Evolutionary conservation across 2,797 vertebrate species (phyloP).

Genomic region (Lycodopsis pacificus): DNA sequence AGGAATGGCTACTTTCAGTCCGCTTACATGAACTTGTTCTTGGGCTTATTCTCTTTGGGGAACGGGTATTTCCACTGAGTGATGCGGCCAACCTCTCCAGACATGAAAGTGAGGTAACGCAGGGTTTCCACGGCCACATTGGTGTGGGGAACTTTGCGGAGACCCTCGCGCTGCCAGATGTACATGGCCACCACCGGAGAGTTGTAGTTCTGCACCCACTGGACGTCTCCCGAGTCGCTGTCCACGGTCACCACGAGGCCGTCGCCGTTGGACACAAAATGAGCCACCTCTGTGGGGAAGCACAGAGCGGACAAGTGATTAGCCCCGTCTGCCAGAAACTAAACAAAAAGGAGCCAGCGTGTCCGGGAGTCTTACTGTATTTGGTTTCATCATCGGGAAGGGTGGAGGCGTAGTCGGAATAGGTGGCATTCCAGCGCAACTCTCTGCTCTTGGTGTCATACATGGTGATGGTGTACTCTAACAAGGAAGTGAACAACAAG

Average conservation of each 20-base stretch:
- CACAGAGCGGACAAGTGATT: background rate
- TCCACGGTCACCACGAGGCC: slow-evolving; percentile 98
- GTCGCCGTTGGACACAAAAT: slow-evolving; percentile 97
- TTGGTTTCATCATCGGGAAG: slow-evolving; percentile 92
- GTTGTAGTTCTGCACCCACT: slow-evolving; percentile 97
- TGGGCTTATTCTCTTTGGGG: slow-evolving; percentile 93
- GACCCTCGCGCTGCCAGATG: slow-evolving; percentile 95
- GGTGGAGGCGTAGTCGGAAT: slow-evolving; percentile 95
- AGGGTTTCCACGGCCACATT: slow-evolving; percentile 96
- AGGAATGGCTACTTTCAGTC: background rate
- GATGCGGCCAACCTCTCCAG: slow-evolving; percentile 95
- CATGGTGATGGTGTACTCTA: slow-evolving; percentile 99
- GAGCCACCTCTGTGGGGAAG: slow-evolving; percentile 89
- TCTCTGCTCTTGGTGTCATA: slow-evolving; percentile 98
- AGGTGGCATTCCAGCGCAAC: slow-evolving; percentile 98
- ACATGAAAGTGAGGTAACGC: slow-evolving; percentile 97
- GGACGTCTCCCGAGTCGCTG: slow-evolving; percentile 93
- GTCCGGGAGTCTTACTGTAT: slow-evolving; percentile 87
- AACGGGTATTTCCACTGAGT: slow-evolving; percentile 99
- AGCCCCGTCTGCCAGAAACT: background rate
- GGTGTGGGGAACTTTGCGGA: slow-evolving; percentile 93
- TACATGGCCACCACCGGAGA: slow-evolving; percentile 98
- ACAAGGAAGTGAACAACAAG: slow-evolving; percentile 39
- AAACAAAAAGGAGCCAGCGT: background rate
- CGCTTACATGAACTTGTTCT: slow-evolving; percentile 96